These are phyloP conservation scores for Catalaphyllia jardinei DNA, from an alignment of 64 coral and sea anemone species.

Conservation along the genomic window DNA sequence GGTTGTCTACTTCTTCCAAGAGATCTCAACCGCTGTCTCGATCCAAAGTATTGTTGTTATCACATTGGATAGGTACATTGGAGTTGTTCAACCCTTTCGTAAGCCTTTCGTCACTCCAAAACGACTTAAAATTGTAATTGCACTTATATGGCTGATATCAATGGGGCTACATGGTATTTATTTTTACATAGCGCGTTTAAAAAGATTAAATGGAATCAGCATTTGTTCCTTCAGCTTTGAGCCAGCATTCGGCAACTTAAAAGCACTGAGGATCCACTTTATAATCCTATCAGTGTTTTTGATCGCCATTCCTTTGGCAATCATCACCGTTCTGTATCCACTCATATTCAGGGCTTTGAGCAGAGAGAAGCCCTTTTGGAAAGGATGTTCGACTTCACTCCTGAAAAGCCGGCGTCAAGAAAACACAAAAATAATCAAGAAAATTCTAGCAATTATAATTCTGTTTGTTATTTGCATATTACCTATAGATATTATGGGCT, in stretches of 20 bases:
- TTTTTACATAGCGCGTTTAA: not conserved
- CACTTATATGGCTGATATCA: constrained; percentile 36
- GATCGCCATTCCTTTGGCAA: constrained; percentile 31
- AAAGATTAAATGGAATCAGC: not conserved
- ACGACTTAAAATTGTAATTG: constrained; percentile 20
- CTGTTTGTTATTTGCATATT: constrained; percentile 29
- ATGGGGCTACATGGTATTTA: constrained; percentile 14
- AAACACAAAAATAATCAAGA: not conserved
- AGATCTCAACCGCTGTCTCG: constrained; percentile 57
- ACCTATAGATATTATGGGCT: not conserved
- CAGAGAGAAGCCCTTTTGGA: not conserved
- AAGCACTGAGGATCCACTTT: constrained; percentile 1
- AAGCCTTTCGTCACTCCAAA: not conserved
- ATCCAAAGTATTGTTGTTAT: constrained; percentile 44
- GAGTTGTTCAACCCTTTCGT: constrained; percentile 26
- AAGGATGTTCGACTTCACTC: not conserved
- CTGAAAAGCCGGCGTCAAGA: not conserved
- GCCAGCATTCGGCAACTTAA: constrained; percentile 1
- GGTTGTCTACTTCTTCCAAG: constrained; percentile 33
- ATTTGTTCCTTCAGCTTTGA: constrained; percentile 21
- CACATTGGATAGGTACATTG: constrained; percentile 41
- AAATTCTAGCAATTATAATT: constrained; percentile 8
- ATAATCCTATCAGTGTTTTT: not conserved
- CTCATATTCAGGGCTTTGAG: constrained; percentile 20
- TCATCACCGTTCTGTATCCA: constrained; percentile 43